Evolutionary conservation across 2,888 invertebrate genomes (phyloP), one percentile per base, ranked within the genome.

Genomic region (Drosophila mulleri): DNA sequence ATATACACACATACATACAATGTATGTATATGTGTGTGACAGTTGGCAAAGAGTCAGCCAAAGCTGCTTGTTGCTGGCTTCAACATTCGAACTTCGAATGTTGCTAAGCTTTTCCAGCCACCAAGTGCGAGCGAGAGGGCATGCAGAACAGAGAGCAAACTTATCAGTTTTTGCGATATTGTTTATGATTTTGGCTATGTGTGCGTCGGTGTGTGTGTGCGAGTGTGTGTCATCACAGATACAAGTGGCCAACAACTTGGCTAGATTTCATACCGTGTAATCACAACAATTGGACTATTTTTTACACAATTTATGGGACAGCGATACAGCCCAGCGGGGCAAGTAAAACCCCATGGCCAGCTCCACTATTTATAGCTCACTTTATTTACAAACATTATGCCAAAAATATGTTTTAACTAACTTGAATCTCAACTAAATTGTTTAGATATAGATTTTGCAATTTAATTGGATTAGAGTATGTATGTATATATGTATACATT

Each of bases 81-180:
- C 74, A 75, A 72, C 54, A 20, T 44, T 54, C 63, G 67, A 83
- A 58, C 47, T 44, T 54, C 63, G 67, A 83, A 58, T 50, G 71
- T 70, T 52, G 77, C 80, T 77, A 72, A 52, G 72, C 66, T 60
- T 72, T 81, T 68, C 52, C 66, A 78, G 65, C 66, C 64, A 76
- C 58, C 18, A 20, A 11, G 47, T 29, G 47, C 26, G 42, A 42
- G 58, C 35, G 45, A 58, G 58, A 37, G 12, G 29, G 42, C 14
- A 14, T 11, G 20, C 29, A 5, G 2, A 9, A 26, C 26, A 16
- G 35, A 29, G 42, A 66, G 56, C 20, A 57, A 11, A 23, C 66
- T 80, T 81, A 81, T 81, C 83, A 90, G 87, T 87, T 87, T 89
- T 66, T 58, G 86, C 88, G 86, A 90, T 90, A 87, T 82, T 81